Conservation (phyloP, 2,888 invertebrate species). For the Dioctria linearis region DNA sequence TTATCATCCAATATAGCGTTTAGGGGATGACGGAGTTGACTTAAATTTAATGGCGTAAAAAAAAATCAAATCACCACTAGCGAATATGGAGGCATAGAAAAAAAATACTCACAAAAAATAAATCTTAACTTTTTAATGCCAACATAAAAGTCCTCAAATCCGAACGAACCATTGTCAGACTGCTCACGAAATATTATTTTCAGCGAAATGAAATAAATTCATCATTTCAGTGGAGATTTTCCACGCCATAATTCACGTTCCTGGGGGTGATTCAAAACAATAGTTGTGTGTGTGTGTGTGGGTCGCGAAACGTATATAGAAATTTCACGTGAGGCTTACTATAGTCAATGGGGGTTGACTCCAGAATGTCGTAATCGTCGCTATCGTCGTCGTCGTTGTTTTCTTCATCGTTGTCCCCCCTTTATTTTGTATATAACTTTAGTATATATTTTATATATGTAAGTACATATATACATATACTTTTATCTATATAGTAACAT, state of each 20-base stretch:
- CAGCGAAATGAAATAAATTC: conserved; percentile 40
- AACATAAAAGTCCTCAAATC: conserved; percentile 20
- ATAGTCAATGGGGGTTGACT: background rate
- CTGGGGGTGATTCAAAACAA: background rate
- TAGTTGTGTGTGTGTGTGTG: background rate
- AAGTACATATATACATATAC: too few relatives aligned
- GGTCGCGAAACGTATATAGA: conserved; percentile 15
- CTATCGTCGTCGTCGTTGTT: background rate
- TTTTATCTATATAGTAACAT: conserved; percentile 9
- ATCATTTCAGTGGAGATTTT: conserved; percentile 49
- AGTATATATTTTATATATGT: too few relatives aligned
- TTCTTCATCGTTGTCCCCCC: background rate
- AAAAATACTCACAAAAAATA: background rate
- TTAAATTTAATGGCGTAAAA: background rate
- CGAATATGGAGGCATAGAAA: background rate
- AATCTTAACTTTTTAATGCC: conserved; percentile 30
- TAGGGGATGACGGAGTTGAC: too few relatives aligned
- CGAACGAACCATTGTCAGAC: conserved; percentile 42
- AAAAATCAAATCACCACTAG: background rate
- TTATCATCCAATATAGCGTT: too few relatives aligned
- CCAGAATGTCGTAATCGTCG: background rate
- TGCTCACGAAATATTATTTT: conserved; percentile 19
- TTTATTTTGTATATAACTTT: too few relatives aligned
- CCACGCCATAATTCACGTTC: conserved; percentile 43
- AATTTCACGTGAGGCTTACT: conserved; percentile 25